Conservation (phyloP, 2,113 vertebrate genomes). For the Epinephelus moara region DNA sequence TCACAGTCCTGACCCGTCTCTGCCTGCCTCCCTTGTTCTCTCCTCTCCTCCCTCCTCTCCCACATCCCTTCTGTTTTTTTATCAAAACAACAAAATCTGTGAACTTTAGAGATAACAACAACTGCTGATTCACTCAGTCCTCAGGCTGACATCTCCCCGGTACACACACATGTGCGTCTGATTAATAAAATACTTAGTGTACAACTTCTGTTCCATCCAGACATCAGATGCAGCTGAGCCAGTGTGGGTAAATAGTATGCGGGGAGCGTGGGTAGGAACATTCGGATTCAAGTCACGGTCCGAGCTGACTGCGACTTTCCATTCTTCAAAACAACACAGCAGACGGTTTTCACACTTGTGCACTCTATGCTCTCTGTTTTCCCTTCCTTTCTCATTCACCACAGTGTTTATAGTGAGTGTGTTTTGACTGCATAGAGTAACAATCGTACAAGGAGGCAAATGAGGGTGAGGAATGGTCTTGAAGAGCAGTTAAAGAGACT, state of each 20-base stretch:
- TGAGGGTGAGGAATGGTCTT: background rate
- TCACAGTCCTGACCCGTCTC: conserved; percentile 44
- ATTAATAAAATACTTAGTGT: conserved; percentile 8
- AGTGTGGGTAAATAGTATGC: conserved; percentile 63
- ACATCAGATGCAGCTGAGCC: conserved; percentile 20
- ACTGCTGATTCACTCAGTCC: conserved; percentile 17
- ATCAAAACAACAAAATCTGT: conserved; percentile 19
- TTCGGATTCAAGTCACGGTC: conserved; percentile 70
- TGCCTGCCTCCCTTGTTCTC: conserved; percentile 52
- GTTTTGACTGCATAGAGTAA: conserved; percentile 1
- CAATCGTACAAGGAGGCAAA: conserved; percentile 11
- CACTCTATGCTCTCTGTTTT: conserved; percentile 15
- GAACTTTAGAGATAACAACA: conserved; percentile 6
- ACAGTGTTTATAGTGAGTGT: conserved; percentile 20
- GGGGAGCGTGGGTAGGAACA: conserved; percentile 63
- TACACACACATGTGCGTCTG: conserved; percentile 16
- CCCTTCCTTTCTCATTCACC: conserved; percentile 1
- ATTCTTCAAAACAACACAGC: conserved; percentile 39
- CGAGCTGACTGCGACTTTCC: conserved; percentile 58
- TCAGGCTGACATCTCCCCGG: background rate
- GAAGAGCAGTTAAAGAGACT: conserved; percentile 34
- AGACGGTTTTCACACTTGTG: conserved; percentile 7
- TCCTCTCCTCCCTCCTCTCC: background rate
- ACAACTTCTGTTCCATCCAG: conserved; percentile 3
- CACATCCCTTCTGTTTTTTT: conserved; percentile 14